A percentile compares a stretch with the other conserved stretches of the same genome.
Conservation (phyloP, 2,797 vertebrate genomes). For the Limosa lapponica region DNA sequence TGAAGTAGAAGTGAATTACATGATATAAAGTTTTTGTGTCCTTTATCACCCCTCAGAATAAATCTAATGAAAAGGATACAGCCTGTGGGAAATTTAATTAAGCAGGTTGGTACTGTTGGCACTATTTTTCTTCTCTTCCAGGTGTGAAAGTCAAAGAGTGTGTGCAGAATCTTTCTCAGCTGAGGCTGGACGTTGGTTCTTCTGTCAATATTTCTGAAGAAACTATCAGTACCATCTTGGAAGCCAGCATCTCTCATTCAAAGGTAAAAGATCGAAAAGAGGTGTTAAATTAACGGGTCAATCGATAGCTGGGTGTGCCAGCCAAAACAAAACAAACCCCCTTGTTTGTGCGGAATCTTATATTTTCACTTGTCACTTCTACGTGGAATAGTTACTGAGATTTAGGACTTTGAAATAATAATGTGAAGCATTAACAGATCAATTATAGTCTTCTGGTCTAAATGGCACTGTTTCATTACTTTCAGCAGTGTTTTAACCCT, state of each 20-base stretch:
- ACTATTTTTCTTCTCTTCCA: constrained; percentile 2
- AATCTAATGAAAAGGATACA: not conserved
- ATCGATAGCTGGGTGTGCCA: not conserved
- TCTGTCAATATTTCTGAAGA: constrained; percentile 66
- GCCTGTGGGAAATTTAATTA: not conserved
- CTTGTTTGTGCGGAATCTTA: not conserved
- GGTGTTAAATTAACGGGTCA: not conserved
- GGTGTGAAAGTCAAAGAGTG: constrained; percentile 67
- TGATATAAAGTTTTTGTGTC: not conserved
- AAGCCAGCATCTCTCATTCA: constrained; percentile 51
- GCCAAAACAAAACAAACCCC: not conserved
- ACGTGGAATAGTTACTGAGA: not conserved
- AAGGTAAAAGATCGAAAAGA: constrained; percentile 50
- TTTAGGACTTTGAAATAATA: not conserved
- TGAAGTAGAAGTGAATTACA: not conserved
- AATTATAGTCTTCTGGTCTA: not conserved
- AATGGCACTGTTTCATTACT: not conserved
- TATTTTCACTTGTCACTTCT: not conserved
- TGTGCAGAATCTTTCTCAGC: constrained; percentile 49
- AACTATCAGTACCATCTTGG: constrained; percentile 43
- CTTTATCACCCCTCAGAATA: not conserved
- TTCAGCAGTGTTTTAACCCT: not conserved
- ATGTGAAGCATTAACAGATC: not conserved
- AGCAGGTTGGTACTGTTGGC: not conserved
- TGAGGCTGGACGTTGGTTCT: constrained; percentile 48